Base-by-base conservation (phyloP, 2,888 invertebrate species). In the Dascillus cervinus region DNA sequence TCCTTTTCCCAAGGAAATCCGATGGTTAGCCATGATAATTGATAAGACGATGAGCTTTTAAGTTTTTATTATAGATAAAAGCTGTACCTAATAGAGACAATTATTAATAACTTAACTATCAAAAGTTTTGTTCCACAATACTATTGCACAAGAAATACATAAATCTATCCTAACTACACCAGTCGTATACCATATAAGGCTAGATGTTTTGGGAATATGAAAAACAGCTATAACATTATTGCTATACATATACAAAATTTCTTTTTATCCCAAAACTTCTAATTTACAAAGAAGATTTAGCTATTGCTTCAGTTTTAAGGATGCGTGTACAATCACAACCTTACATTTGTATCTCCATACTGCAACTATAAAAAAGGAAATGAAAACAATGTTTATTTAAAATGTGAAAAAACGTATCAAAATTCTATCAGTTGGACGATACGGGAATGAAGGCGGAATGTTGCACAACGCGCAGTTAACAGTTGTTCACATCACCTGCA, bases 401-500 rank as follows among this genome's bases (percentile, higher is more conserved):
- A n/a, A n/a, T n/a, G n/a, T n/a, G n/a, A n/a, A n/a, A n/a, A n/a
- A n/a, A n/a, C n/a, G n/a, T n/a, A n/a, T 36, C 41, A 37, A 43
- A 37, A 43, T 35, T 26, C 32, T 32, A 30, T 31, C 34, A 33
- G 38, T 32, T 32, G 34, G 32, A 39, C 37, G 37, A 39, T 36
- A 38, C 31, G 36, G 35, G 34, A 39, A 41, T 41, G 34, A 37
- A 35, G 37, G 29, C 38, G 41, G 35, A 43, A 44, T 40, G 38
- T 34, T 34, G 30, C 32, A 36, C 12, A 23, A 28, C 28, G 31
- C 30, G 33, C 30, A 35, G 20, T 20, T 12, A 22, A 10, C 21
- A 39, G 35, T 39, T 57, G 53, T 58, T 60, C 56, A 64, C 63
- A 64, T 64, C 42, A 85, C 86, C 77, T 88, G 88, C 44, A 89